These are phyloP conservation scores for Acronicta aceris DNA, from an alignment of 2,888 invertebrate genomes.

Conservation along the genomic window DNA sequence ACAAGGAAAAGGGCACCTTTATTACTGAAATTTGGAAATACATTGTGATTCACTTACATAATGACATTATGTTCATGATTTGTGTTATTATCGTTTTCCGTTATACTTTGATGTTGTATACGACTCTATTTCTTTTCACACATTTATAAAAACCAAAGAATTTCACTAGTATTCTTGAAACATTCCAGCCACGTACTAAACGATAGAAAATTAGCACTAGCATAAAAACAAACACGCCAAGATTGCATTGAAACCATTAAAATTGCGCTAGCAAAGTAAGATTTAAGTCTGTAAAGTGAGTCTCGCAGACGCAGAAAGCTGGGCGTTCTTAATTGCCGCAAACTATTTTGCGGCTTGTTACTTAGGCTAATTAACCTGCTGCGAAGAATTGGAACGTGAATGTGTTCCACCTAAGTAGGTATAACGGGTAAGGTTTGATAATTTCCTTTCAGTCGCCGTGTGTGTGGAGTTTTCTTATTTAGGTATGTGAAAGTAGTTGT, in stretches of 20 bases:
- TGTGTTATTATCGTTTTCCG: too few relatives aligned
- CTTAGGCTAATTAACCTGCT: conserved; percentile 72
- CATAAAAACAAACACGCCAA: conserved; percentile 26
- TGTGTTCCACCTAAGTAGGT: conserved; percentile 57
- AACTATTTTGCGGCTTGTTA: conserved; percentile 70
- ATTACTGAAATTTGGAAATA: too few relatives aligned
- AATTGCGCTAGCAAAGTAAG: conserved; percentile 62
- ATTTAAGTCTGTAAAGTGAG: conserved; percentile 62
- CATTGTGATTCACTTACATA: too few relatives aligned
- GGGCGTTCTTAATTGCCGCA: conserved; percentile 68
- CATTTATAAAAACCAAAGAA: background rate
- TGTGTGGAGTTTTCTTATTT: background rate
- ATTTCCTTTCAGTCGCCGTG: conserved; percentile 25
- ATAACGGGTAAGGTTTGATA: conserved; percentile 51
- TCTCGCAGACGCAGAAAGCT: conserved; percentile 63
- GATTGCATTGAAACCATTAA: conserved; percentile 53
- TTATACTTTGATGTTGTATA: too few relatives aligned
- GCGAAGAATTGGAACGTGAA: conserved; percentile 65
- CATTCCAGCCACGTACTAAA: conserved; percentile 6
- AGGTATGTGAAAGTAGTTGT: background rate
- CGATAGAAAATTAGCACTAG: conserved; percentile 28
- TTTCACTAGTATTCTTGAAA: background rate
- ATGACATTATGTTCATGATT: too few relatives aligned
- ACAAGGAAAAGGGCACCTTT: too few relatives aligned
- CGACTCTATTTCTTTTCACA: background rate